Percentiles rank a stretch among this genome's conserved stretches.
These are phyloP conservation scores for Caenorhabditis sulstoni DNA, from an alignment of 2,888 invertebrate species.

Conservation along the genomic window DNA sequence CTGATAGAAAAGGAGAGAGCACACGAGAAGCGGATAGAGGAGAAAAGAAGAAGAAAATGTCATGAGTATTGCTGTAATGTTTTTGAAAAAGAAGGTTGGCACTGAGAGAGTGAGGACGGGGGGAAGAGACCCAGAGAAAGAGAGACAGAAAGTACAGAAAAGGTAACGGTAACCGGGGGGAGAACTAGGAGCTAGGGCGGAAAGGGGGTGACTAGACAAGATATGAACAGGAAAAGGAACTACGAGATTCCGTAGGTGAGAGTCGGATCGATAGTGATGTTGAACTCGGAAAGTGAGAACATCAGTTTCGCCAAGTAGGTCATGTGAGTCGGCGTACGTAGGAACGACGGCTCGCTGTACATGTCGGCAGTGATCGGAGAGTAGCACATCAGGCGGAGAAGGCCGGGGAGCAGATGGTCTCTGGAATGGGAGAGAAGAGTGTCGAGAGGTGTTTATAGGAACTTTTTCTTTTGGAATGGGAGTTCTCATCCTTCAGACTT, in stretches of 20 bases:
- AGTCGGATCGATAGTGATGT: slow-evolving; percentile 78
- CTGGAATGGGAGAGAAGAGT: slow-evolving; percentile 55
- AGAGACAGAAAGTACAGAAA: slow-evolving; percentile 42
- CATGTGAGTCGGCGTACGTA: slow-evolving; percentile 83
- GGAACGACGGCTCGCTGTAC: slow-evolving; percentile 96
- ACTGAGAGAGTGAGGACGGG: slow-evolving; percentile 34
- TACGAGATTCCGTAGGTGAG: slow-evolving; percentile 78
- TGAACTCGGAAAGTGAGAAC: slow-evolving; percentile 78
- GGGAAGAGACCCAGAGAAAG: slow-evolving; percentile 37
- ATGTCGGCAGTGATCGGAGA: slow-evolving; percentile 92
- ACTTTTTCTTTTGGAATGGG: too few relatives aligned
- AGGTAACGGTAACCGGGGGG: slow-evolving; percentile 35
- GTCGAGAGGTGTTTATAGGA: not conserved
- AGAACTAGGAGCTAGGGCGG: slow-evolving; percentile 18
- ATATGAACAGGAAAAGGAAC: slow-evolving; percentile 18
- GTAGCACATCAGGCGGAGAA: slow-evolving; percentile 92
- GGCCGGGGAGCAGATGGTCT: slow-evolving; percentile 87
- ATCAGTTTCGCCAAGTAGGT: slow-evolving; percentile 76
- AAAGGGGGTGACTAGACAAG: slow-evolving; percentile 18
- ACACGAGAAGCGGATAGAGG: slow-evolving; percentile 17
- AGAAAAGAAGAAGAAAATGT: slow-evolving; percentile 14
- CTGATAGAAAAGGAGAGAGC: slow-evolving; percentile 21
- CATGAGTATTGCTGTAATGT: slow-evolving; percentile 37
- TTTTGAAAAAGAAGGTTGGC: slow-evolving; percentile 32
- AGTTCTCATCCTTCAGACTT: too few relatives aligned